Percentiles rank a stretch among this genome's conserved stretches.
Evolutionary conservation across 1,140 invertebrate genomes (phyloP).

Genomic region (Drosophila subpulchrella): DNA sequence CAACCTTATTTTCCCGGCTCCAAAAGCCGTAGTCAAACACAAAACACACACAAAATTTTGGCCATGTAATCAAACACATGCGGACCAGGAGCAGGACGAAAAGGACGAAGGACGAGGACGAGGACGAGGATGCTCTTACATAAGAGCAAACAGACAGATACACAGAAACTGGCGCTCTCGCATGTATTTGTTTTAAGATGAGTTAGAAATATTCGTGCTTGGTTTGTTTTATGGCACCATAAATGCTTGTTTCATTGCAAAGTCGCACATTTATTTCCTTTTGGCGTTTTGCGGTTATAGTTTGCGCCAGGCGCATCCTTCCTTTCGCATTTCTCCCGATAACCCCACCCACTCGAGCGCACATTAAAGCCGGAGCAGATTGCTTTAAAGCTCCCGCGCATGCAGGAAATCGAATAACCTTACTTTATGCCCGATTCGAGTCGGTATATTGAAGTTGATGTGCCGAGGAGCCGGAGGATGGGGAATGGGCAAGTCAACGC

Average conservation of each 20-base stretch:
- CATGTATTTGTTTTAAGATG: constrained; percentile 68
- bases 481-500: constrained; percentile 44
- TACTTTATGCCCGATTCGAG: constrained; percentile 50
- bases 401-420: constrained; percentile 67
- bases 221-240: constrained; percentile 80
- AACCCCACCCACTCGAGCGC: constrained; percentile 4
- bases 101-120: constrained; percentile 3
- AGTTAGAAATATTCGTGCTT: constrained; percentile 79
- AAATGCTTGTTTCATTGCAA: constrained; percentile 81
- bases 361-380: constrained; percentile 54
- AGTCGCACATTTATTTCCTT: constrained; percentile 81
- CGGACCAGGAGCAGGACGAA: constrained; percentile 22
- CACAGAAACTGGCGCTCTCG: background rate
- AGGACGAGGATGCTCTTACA: constrained; percentile 19
- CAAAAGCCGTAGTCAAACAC: constrained; percentile 37
- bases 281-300: constrained; percentile 76
- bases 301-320: constrained; percentile 36
- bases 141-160: constrained; percentile 10
- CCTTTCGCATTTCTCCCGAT: background rate
- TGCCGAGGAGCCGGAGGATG: background rate
- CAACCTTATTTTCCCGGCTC: constrained; percentile 4
- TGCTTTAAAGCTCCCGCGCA: constrained; percentile 57
- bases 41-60: constrained; percentile 40
- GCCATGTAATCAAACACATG: constrained; percentile 59
- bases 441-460: constrained; percentile 54